Evolutionary conservation across 92 coral and sea anemone genomes (phyloP).

Genomic region (Siderastrea radians): DNA sequence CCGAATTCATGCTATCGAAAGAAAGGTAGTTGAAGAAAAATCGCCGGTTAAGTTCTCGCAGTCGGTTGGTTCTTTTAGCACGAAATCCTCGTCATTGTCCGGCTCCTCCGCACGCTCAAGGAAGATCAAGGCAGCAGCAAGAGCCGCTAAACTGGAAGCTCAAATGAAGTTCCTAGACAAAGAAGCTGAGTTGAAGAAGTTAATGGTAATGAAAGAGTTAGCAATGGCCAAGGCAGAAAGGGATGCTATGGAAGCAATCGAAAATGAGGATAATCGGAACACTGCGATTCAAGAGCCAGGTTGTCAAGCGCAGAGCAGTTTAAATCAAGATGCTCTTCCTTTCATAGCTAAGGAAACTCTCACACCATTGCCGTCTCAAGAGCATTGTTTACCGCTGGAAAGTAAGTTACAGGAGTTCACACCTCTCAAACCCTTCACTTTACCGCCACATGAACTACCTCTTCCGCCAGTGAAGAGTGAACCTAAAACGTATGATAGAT

Average conservation of each 20-base stretch:
- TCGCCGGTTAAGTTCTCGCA: background rate
- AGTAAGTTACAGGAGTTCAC: slow-evolving; percentile 2
- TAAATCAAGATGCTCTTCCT: background rate
- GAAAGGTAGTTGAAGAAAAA: slow-evolving; percentile 22
- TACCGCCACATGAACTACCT: background rate
- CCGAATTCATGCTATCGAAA: background rate
- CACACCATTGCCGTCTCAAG: background rate
- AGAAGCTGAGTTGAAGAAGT: slow-evolving; percentile 19
- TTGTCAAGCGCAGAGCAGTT: background rate
- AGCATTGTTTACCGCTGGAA: background rate
- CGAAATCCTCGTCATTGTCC: background rate
- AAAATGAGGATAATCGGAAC: slow-evolving; percentile 26
- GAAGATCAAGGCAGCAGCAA: slow-evolving; percentile 39
- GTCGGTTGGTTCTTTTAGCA: slow-evolving; percentile 1
- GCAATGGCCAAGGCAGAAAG: slow-evolving; percentile 57
- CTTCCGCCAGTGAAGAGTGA: slow-evolving; percentile 11
- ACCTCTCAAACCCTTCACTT: background rate
- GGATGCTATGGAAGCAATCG: slow-evolving; percentile 46
- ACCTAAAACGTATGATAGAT: background rate
- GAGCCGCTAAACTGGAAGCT: slow-evolving; percentile 48
- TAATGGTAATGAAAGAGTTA: slow-evolving; percentile 27
- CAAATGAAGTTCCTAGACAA: slow-evolving; percentile 18
- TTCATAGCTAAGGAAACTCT: background rate
- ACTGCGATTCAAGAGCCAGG: background rate
- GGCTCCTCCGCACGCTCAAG: slow-evolving; percentile 1